Evolutionary conservation across 2,113 vertebrate genomes (phyloP).

Genomic region (Oreochromis tanganicae): DNA sequence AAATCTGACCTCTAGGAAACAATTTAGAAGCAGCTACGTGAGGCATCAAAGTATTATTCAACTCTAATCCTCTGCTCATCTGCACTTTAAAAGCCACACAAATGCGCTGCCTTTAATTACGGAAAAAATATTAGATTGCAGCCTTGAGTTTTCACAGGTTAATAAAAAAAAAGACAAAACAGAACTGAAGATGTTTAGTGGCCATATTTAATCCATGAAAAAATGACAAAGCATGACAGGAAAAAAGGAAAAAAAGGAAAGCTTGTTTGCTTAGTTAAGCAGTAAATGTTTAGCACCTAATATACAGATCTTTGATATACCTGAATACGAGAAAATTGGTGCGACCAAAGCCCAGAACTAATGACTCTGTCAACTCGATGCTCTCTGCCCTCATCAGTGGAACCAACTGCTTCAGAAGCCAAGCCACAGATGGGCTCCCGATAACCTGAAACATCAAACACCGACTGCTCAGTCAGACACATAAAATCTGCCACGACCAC

Average conservation of each 20-base stretch:
- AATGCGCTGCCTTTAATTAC: constrained; percentile 14
- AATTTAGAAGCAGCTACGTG: constrained; percentile 64
- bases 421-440: constrained; percentile 90
- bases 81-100: constrained; percentile 22
- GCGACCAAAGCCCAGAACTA: constrained; percentile 95
- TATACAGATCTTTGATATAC: constrained; percentile 60
- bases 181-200: neutral
- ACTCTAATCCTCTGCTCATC: constrained; percentile 24
- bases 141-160: constrained; percentile 62
- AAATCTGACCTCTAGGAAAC: neutral
- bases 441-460: constrained; percentile 77
- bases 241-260: neutral
- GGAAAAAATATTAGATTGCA: constrained; percentile 10
- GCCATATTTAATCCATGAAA: neutral
- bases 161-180: neutral
- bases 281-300: neutral
- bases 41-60: constrained; percentile 74
- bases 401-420: constrained; percentile 93
- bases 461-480: neutral
- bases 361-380: constrained; percentile 94
- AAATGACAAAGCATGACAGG: neutral
- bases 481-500: neutral
- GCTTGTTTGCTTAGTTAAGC: neutral
- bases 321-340: constrained; percentile 96
- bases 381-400: constrained; percentile 97